Evolutionary conservation across 2,888 invertebrate genomes (phyloP).

Genomic region (Phyllotreta cruciferae): DNA sequence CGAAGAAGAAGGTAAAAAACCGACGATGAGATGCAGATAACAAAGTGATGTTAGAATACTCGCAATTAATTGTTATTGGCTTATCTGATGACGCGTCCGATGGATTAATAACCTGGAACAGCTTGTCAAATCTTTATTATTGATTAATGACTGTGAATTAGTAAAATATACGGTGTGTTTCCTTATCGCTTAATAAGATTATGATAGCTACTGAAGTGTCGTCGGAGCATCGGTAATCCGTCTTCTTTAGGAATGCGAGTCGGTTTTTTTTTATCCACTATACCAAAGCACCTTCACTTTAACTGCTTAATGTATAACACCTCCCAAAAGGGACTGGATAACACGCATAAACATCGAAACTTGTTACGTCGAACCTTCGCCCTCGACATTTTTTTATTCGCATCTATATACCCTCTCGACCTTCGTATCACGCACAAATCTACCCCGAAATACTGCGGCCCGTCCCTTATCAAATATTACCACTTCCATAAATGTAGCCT

Average conservation of each 20-base stretch:
- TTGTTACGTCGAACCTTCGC: too few species aligned
- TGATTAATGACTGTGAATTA: conserved; percentile 28
- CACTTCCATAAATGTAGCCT: conserved; percentile 32
- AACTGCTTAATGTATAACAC: too few species aligned
- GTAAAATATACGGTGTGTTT: conserved; percentile 25
- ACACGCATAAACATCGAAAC: too few species aligned
- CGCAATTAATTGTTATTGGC: conserved; percentile 22
- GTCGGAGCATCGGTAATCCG: conserved; percentile 15
- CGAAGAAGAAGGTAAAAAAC: conserved; percentile 9
- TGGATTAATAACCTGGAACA: conserved; percentile 29
- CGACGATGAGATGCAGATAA: conserved; percentile 16
- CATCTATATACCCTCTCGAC: not conserved
- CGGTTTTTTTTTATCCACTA: not conserved
- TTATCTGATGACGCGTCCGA: conserved; percentile 31
- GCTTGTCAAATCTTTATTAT: conserved; percentile 30
- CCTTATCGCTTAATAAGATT: conserved; percentile 26
- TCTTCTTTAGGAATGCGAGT: conserved; percentile 10
- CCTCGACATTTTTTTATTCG: too few species aligned
- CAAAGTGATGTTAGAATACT: conserved; percentile 12
- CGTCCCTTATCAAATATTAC: conserved; percentile 30
- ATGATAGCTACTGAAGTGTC: conserved; percentile 25
- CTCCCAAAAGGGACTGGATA: too few species aligned
- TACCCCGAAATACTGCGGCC: conserved; percentile 16
- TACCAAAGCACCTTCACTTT: too few species aligned
- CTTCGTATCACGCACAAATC: conserved; percentile 10